Evolutionary conservation across 2,113 vertebrate genomes (phyloP).

Genomic region (Pholis gunnellus): DNA sequence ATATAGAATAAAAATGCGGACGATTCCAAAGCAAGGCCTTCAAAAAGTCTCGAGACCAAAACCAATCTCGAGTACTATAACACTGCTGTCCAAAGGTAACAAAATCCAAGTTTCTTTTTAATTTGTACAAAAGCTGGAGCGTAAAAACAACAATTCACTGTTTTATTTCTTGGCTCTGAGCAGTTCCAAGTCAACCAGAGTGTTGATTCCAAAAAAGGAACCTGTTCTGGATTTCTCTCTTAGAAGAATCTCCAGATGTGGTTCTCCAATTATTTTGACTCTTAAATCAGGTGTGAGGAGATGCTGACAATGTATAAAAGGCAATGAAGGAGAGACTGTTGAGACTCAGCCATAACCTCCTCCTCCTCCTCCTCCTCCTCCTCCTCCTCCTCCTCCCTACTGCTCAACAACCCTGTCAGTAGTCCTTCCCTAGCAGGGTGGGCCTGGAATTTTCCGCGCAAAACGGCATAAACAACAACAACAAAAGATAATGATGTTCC

Average conservation of each 20-base stretch:
- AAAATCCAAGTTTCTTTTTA: not conserved
- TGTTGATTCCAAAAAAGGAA: not conserved
- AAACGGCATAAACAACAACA: slow-evolving; percentile 73
- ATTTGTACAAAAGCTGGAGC: not conserved
- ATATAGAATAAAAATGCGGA: not conserved
- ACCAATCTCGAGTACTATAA: not conserved
- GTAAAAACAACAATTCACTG: not conserved
- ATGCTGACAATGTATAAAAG: not conserved
- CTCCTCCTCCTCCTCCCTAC: not conserved
- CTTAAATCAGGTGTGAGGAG: slow-evolving; percentile 12
- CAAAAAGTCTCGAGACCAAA: not conserved
- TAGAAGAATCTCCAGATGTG: not conserved
- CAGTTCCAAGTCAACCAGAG: not conserved
- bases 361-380: slow-evolving; percentile 28
- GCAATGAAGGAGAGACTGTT: slow-evolving; percentile 43
- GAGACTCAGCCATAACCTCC: slow-evolving; percentile 47
- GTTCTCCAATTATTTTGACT: not conserved
- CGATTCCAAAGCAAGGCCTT: not conserved
- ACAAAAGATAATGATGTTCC: slow-evolving; percentile 69
- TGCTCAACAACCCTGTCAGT: slow-evolving; percentile 76
- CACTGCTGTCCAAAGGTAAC: not conserved
- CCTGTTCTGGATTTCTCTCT: not conserved
- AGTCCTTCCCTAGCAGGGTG: slow-evolving; percentile 70
- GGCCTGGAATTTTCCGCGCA: slow-evolving; percentile 76
- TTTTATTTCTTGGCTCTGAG: not conserved